Evolutionary conservation across 2,797 vertebrate species (phyloP).

Genomic region (Furcifer pardalis): DNA sequence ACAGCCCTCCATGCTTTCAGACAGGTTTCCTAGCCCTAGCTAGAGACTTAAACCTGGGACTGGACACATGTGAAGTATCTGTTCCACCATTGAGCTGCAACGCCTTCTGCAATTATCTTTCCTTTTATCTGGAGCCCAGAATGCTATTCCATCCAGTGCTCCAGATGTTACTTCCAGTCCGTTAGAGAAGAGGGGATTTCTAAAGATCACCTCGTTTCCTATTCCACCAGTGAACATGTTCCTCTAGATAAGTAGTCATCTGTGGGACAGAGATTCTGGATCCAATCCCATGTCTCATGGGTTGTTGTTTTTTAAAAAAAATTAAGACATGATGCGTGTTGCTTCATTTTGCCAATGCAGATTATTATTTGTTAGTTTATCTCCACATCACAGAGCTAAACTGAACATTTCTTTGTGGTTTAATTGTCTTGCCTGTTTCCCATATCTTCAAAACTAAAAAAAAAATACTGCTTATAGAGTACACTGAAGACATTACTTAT

Average conservation of each 20-base stretch:
- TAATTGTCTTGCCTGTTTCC: slow-evolving; percentile 27
- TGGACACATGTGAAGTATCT: no score
- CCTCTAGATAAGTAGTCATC: not conserved
- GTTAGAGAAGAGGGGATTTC: not conserved
- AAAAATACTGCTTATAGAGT: not conserved
- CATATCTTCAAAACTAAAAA: not conserved
- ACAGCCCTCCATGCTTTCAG: no score
- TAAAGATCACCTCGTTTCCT: not conserved
- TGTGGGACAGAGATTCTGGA: not conserved
- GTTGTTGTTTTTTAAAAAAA: slow-evolving; percentile 14
- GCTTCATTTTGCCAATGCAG: slow-evolving; percentile 24
- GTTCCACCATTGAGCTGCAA: no score
- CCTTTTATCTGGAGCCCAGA: not conserved
- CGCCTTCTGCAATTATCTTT: no score
- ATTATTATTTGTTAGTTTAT: not conserved
- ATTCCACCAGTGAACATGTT: not conserved
- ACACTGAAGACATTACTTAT: slow-evolving; percentile 35
- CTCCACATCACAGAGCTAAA: slow-evolving; percentile 27
- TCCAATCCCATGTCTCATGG: not conserved
- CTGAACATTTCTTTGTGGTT: slow-evolving; percentile 35
- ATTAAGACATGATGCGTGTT: not conserved
- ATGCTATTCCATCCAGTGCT: not conserved
- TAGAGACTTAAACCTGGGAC: no score
- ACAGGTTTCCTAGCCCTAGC: no score
- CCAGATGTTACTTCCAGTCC: not conserved